Conservation (phyloP, 2,113 vertebrate genomes). For the Pseudorasbora parva region DNA sequence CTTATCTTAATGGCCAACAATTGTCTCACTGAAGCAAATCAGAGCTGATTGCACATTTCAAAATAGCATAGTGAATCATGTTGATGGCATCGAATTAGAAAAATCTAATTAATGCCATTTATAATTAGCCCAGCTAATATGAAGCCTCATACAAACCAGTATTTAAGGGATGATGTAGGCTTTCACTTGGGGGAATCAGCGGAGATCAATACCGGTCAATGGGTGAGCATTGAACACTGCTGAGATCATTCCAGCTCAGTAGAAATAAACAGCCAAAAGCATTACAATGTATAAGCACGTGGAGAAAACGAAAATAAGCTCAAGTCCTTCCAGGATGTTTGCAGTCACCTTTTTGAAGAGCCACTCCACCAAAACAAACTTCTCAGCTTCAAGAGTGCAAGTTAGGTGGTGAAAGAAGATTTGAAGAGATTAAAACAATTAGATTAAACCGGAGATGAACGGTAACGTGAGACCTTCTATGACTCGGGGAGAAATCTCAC, state of each 20-base stretch:
- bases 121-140: background rate
- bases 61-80: slow-evolving; percentile 24
- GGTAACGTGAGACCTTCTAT: slow-evolving; percentile 60
- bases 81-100: slow-evolving; percentile 22
- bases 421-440: slow-evolving; percentile 63
- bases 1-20: slow-evolving; percentile 20
- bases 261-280: slow-evolving; percentile 35
- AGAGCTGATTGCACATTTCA: slow-evolving; percentile 33
- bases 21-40: slow-evolving; percentile 25
- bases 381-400: slow-evolving; percentile 57
- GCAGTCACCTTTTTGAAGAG: slow-evolving; percentile 57
- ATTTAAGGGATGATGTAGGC: background rate
- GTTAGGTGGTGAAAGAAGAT: slow-evolving; percentile 16
- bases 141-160: background rate
- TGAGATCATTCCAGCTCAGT: slow-evolving; percentile 44
- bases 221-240: slow-evolving; percentile 41
- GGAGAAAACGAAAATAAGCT: slow-evolving; percentile 33
- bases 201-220: background rate
- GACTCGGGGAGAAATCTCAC: slow-evolving; percentile 63
- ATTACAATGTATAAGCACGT: slow-evolving; percentile 37
- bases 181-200: background rate
- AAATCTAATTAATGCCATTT: slow-evolving; percentile 5
- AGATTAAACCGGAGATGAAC: slow-evolving; percentile 46
- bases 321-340: slow-evolving; percentile 52
- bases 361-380: slow-evolving; percentile 55